phyloP scores from a whole-genome alignment of 2,797 vertebrate genomes.

The Leptoclinus maculatus region DNA sequence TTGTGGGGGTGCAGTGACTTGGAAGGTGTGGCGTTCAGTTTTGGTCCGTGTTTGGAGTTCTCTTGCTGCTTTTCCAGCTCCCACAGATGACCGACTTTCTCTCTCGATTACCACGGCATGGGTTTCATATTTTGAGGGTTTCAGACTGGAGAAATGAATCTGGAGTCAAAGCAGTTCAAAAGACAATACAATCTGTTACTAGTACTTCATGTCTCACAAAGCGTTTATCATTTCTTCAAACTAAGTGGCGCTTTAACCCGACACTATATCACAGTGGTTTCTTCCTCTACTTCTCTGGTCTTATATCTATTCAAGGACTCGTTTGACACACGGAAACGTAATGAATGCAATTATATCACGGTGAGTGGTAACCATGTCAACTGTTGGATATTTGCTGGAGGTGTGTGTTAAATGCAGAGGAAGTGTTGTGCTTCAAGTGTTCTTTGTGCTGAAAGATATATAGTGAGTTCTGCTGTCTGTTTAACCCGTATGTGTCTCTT shows the following conservation, averaged over 20 bases:
- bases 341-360: slow-evolving; percentile 20
- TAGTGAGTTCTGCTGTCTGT: background rate
- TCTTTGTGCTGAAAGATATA: slow-evolving; percentile 1
- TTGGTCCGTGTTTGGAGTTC: background rate
- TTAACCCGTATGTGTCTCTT: background rate
- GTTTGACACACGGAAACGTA: slow-evolving; percentile 14
- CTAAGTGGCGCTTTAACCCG: slow-evolving; percentile 6
- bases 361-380: slow-evolving; percentile 52
- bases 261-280: background rate
- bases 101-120: background rate
- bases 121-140: background rate
- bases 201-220: background rate
- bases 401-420: background rate
- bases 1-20: slow-evolving; percentile 15
- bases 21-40: slow-evolving; percentile 23
- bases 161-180: background rate
- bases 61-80: background rate
- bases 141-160: background rate
- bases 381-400: background rate
- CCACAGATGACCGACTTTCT: background rate
- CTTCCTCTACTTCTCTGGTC: background rate
- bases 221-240: slow-evolving; percentile 7
- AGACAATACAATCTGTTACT: too few species aligned
- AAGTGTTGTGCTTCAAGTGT: background rate
- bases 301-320: slow-evolving; percentile 28